Evolutionary conservation across 2,888 invertebrate genomes (phyloP), one percentile per base, ranked within the genome.

Genomic region (Phania funesta): DNA sequence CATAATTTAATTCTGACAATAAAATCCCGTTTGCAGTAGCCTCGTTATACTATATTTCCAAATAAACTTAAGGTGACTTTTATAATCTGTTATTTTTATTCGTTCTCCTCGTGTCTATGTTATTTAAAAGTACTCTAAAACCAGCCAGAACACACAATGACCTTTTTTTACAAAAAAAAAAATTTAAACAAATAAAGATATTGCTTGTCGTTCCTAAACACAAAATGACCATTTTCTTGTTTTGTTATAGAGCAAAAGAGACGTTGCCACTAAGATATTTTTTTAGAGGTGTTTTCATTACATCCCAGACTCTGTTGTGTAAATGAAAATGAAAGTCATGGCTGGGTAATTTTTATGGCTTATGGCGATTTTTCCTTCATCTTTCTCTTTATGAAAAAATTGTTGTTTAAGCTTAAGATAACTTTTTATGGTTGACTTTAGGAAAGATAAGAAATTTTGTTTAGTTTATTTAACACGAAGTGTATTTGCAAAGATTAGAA

Each of bases 261-360:
- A 16, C 62, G 38, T 56, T 64, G 46, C 24, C 68, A 13, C 18
- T 41, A 44, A 50, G 78, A 29, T 80, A n/a, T 62, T 68, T 62
- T 68, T 68, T 56, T 52, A 54, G n/a, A 67, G 44, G 58, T 65
- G 65, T 62, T 18, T 58, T 74, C 18, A 9, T 9, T 11, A 32
- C 44, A 46, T 5, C 46, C 13, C 1, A 22, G 48, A 26, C 41
- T 64, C 9, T 38, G 16, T 56, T 26, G 18, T 41, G 26, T 75
- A 70, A 58, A 70, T 70, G 75, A 64, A 56, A 70, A 75, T 80
- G 65, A 65, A 75, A 80, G 58, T 75, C 75, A 80, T 65, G 70
- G 58, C n/a, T 74, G 32, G 32, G 24, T 35, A 24, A 20, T 74
- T 79, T 60, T 67, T 18, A 60, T 16, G 24, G 50, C 44, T 78